These are phyloP conservation scores for Micropoecilia bifurca DNA, from an alignment of 2,797 vertebrate genomes.

Conservation along the genomic window DNA sequence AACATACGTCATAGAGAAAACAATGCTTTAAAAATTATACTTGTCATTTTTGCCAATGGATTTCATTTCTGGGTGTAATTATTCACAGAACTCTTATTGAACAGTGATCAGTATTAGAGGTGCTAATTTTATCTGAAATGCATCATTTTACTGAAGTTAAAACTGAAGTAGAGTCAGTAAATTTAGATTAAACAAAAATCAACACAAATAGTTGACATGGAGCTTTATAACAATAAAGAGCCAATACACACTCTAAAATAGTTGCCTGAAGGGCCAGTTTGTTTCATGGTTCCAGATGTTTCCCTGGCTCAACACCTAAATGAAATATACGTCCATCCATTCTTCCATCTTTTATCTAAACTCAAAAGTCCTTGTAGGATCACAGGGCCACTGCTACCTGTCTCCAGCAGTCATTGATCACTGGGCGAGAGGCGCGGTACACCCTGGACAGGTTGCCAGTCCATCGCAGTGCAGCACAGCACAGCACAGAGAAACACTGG, in stretches of 20 bases:
- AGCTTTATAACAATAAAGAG: background rate
- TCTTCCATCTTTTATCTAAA: background rate
- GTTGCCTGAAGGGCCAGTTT: background rate
- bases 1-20: background rate
- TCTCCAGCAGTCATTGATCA: background rate
- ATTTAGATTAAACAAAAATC: background rate
- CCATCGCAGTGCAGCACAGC: background rate
- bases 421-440: background rate
- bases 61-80: slow-evolving; percentile 15
- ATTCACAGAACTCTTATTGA: background rate
- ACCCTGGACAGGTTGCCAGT: background rate
- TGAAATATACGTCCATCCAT: background rate
- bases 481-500: background rate
- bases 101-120: background rate
- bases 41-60: background rate
- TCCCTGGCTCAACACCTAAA: background rate
- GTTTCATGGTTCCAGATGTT: background rate
- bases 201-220: background rate
- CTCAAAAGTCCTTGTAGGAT: background rate
- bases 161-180: background rate
- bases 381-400: background rate
- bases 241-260: background rate
- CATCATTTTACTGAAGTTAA: background rate
- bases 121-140: background rate
- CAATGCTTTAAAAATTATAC: background rate